Percentiles rank a stretch among this genome's conserved stretches.
These are phyloP conservation scores for Arenaria interpres DNA, from an alignment of 2,113 vertebrate genomes.

Conservation along the genomic window DNA sequence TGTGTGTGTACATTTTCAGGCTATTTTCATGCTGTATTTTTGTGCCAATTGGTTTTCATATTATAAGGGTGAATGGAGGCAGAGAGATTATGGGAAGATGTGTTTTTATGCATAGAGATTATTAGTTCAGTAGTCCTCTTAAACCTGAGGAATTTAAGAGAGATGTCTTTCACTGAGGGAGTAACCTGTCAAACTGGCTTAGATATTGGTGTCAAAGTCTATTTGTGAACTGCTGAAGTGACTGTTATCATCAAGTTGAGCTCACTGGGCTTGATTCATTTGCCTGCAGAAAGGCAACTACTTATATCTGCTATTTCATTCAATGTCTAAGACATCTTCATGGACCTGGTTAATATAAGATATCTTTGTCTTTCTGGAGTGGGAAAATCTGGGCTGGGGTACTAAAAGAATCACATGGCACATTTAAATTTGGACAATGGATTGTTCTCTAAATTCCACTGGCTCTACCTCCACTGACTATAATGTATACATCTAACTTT, in stretches of 20 bases:
- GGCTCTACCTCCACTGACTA: background rate
- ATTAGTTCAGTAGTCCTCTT: background rate
- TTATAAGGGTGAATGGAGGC: background rate
- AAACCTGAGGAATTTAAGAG: background rate
- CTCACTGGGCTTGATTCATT: background rate
- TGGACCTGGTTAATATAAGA: background rate
- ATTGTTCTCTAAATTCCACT: background rate
- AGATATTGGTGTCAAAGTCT: background rate
- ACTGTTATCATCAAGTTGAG: background rate
- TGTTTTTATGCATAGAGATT: background rate
- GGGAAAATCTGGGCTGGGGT: background rate
- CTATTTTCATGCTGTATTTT: background rate
- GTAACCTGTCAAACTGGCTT: background rate
- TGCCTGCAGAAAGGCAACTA: background rate
- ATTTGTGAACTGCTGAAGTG: background rate
- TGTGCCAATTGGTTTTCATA: background rate
- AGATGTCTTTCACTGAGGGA: background rate
- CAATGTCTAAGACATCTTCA: background rate
- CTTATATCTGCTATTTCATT: background rate
- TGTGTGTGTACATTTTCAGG: background rate
- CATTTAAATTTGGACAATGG: background rate
- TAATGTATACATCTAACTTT: background rate
- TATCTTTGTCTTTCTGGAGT: background rate
- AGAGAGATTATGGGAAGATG: background rate
- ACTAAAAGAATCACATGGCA: background rate